Base-by-base conservation (phyloP, 1,140 invertebrate species). In the Bradysia coprophila region DNA sequence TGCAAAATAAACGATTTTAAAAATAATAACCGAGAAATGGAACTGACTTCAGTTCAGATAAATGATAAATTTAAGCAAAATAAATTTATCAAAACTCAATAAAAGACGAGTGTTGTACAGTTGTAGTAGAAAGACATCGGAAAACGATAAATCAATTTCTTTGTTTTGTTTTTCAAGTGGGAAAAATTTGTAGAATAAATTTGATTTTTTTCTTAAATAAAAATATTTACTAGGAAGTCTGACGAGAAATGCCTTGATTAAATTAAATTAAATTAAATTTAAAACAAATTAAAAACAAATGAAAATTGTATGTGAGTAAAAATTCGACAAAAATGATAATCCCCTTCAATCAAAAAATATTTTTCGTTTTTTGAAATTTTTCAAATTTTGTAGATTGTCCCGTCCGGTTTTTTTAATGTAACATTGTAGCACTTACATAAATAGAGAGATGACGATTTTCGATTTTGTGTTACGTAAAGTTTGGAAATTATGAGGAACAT, bases 191-290 rank as follows among this genome's bases (percentile, higher is more conserved):
- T 15, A 34, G 18, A 13, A 34, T 5, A 34, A 4, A 34, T 34
- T n/a, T n/a, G n/a, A n/a, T n/a, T n/a, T n/a, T n/a, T n/a, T n/a
- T n/a, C n/a, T n/a, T n/a, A n/a, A n/a, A n/a, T n/a, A n/a, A n/a
- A n/a, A 34, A 34, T 34, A 13, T 34, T 13, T 34, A 34, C 32
- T 34, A 34, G 32, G 32, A 34, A 34, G 32, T 34, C 32, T 34
- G 32, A 34, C 32, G 32, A 34, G 32, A n/a, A 34, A 34, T 34
- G 32, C 32, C 32, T 34, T 34, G 32, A n/a, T n/a, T n/a, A n/a
- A n/a, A n/a, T n/a, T n/a, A 34, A 34, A 5, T 34, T 15, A 34
- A 31, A 31, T 9, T 9, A 31, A 34, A 34, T 34, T 34, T 13
- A 15, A 34, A 16, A 34, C 8, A 31, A 31, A 31, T 9, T n/a